Conservation (phyloP, 2,888 invertebrate genomes). For the Mechanitis mazaeus region DNA sequence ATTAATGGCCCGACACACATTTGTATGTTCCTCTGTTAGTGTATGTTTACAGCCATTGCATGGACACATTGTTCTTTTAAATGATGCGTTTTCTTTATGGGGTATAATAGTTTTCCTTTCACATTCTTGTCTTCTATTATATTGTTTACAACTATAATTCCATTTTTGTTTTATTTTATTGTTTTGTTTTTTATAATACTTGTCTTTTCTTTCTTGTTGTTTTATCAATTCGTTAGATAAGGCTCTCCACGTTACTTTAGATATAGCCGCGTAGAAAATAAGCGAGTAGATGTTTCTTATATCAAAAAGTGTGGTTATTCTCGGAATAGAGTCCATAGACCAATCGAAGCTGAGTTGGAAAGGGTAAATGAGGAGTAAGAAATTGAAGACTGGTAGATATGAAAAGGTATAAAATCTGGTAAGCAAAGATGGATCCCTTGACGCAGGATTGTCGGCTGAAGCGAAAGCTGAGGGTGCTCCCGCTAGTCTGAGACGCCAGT, state of each 20-base stretch:
- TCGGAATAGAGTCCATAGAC: slow-evolving; percentile 98
- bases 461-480: slow-evolving; percentile 88
- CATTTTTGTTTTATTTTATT: slow-evolving; percentile 66
- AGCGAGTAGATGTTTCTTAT: slow-evolving; percentile 85
- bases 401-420: slow-evolving; percentile 93
- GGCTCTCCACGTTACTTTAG: slow-evolving; percentile 62
- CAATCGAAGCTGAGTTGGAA: slow-evolving; percentile 96
- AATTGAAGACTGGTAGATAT: slow-evolving; percentile 94
- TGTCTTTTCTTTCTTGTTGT: slow-evolving; percentile 56
- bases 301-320: slow-evolving; percentile 87
- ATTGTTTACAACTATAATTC: slow-evolving; percentile 62
- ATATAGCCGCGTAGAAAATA: slow-evolving; percentile 81
- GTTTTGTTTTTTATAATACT: slow-evolving; percentile 63
- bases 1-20: slow-evolving; percentile 81
- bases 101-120: slow-evolving; percentile 61
- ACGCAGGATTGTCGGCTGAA: slow-evolving; percentile 96
- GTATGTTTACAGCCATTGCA: slow-evolving; percentile 83
- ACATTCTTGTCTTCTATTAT: slow-evolving; percentile 59
- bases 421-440: slow-evolving; percentile 87
- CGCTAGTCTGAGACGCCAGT: slow-evolving; percentile 87
- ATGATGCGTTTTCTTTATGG: slow-evolving; percentile 55
- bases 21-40: slow-evolving; percentile 81
- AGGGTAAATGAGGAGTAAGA: slow-evolving; percentile 90
- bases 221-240: slow-evolving; percentile 58
- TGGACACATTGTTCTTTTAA: slow-evolving; percentile 65